Conservation (phyloP, 2,797 vertebrate species). For the Pantherophis alleghaniensis region DNA sequence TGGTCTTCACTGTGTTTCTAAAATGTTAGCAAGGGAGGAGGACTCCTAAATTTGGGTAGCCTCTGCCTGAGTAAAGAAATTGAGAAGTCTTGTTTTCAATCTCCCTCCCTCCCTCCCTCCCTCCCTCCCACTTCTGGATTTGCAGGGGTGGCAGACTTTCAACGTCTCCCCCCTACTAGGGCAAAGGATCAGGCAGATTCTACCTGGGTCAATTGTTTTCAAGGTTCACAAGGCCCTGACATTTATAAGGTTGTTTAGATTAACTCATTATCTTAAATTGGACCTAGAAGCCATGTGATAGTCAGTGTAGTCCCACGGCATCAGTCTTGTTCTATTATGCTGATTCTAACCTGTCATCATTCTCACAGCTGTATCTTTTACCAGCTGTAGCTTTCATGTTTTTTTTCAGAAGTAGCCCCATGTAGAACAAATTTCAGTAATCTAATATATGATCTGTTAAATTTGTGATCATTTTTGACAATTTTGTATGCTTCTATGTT, state of each 20-base stretch:
- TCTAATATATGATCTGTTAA: not conserved
- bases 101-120: not conserved
- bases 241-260: not conserved
- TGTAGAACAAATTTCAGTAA: not conserved
- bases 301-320: not conserved
- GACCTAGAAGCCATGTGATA: not conserved
- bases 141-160: not conserved
- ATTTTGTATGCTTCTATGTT: not conserved
- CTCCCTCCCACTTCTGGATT: not conserved
- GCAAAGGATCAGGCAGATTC: not conserved
- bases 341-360: not conserved
- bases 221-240: not conserved
- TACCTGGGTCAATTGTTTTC: not conserved
- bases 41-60: not conserved
- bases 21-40: not conserved
- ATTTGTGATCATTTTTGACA: not conserved
- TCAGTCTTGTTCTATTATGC: not conserved
- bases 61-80: not conserved
- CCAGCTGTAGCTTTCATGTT: not conserved
- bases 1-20: not conserved
- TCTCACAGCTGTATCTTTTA: not conserved
- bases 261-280: not conserved
- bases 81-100: not conserved
- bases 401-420: not conserved
- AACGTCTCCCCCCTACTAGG: not conserved